These are phyloP conservation scores for Drosophila prosaltans DNA, from an alignment of 1,140 invertebrate species.

Conservation along the genomic window DNA sequence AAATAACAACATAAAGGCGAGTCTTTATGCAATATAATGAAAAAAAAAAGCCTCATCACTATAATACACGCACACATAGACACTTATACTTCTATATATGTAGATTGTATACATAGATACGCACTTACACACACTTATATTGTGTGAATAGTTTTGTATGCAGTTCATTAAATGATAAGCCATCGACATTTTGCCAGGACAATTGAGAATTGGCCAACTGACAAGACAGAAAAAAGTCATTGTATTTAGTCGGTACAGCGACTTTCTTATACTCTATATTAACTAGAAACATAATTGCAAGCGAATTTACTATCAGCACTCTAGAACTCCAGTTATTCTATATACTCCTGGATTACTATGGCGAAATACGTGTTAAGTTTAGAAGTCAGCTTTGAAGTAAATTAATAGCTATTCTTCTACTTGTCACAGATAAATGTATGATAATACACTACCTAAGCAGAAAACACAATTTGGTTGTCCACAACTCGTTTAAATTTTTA, in stretches of 20 bases:
- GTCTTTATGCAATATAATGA: constrained; percentile 30
- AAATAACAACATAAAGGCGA: constrained; percentile 34
- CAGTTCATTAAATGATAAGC: constrained; percentile 78
- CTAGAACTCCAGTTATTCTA: no score
- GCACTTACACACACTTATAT: constrained; percentile 29
- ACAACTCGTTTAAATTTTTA: no score
- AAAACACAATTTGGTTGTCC: no score
- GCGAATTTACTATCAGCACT: no score
- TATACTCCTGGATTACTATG: no score
- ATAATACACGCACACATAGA: constrained; percentile 16
- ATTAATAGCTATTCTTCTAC: no score
- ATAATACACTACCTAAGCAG: no score
- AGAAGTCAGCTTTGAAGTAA: no score
- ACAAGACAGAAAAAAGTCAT: background rate
- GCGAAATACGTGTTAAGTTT: no score
- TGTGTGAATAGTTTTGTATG: constrained; percentile 41
- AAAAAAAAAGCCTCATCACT: constrained; percentile 31
- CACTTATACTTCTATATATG: constrained; percentile 3
- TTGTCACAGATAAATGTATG: no score
- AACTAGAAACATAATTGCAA: no score
- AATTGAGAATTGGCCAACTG: constrained; percentile 39
- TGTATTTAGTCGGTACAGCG: background rate
- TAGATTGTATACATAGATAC: constrained; percentile 19
- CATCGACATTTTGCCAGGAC: constrained; percentile 56
- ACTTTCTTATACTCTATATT: background rate